phyloP scores from a whole-genome alignment of 2,888 invertebrate species.

The Thera obeliscata region DNA sequence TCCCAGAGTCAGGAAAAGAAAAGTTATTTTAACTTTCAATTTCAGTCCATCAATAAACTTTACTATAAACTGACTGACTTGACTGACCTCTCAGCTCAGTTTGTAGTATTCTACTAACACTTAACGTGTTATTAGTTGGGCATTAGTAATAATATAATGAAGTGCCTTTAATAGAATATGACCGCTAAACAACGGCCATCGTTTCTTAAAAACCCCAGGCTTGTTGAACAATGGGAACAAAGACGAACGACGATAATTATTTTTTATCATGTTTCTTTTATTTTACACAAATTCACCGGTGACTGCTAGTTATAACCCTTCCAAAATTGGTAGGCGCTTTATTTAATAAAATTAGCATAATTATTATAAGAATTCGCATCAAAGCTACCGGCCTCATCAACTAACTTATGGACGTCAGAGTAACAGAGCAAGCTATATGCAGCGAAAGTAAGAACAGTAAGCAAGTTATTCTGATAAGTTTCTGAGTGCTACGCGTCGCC shows the following conservation, averaged over 20 bases:
- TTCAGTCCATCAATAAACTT: too few species aligned
- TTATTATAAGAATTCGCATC: constrained; percentile 51
- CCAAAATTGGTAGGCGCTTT: constrained; percentile 51
- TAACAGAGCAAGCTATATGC: constrained; percentile 3
- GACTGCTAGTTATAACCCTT: constrained; percentile 37
- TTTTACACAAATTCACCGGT: constrained; percentile 14
- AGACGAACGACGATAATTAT: constrained; percentile 3
- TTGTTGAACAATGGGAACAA: not conserved
- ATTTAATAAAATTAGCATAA: constrained; percentile 61
- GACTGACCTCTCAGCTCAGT: too few species aligned
- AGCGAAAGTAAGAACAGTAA: constrained; percentile 16
- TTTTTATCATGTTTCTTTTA: constrained; percentile 4
- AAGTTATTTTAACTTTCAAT: too few species aligned
- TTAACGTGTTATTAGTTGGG: too few species aligned
- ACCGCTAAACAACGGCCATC: not conserved
- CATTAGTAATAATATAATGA: too few species aligned
- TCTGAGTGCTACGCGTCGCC: not conserved
- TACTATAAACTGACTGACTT: too few species aligned
- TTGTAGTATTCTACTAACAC: too few species aligned
- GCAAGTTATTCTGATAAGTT: not conserved
- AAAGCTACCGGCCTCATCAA: constrained; percentile 44
- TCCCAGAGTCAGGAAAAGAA: too few species aligned
- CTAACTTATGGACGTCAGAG: constrained; percentile 10
- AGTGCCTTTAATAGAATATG: too few species aligned
- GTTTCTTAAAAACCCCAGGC: not conserved